A percentile compares a stretch with the other conserved stretches of the same genome.
These are phyloP conservation scores for Dinocampus coccinellae DNA, from an alignment of 2,888 invertebrate species.

Conservation along the genomic window DNA sequence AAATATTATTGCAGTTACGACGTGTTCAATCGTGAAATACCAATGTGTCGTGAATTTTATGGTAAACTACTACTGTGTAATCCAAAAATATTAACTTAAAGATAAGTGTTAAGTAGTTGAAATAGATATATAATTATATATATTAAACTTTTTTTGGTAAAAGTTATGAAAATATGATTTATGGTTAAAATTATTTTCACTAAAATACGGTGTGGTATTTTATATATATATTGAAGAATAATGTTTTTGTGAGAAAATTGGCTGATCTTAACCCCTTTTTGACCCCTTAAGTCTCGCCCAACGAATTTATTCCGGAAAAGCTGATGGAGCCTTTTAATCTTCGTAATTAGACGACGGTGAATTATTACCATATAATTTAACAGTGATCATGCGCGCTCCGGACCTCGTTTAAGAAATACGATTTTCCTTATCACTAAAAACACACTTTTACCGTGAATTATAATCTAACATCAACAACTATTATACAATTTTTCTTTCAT, in stretches of 20 bases:
- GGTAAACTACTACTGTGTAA: background rate
- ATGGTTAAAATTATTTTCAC: background rate
- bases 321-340: constrained; percentile 14
- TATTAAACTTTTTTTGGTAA: background rate
- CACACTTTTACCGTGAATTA: constrained; percentile 6
- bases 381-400: constrained; percentile 10
- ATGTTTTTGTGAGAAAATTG: background rate
- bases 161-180: background rate
- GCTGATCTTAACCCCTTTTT: constrained; percentile 7
- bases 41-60: constrained; percentile 10
- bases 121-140: background rate
- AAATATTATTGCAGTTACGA: constrained; percentile 22
- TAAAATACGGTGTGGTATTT: background rate
- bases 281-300: background rate
- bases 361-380: constrained; percentile 24
- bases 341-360: constrained; percentile 21
- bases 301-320: background rate
- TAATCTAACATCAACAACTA: constrained; percentile 11
- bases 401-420: constrained; percentile 12
- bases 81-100: background rate
- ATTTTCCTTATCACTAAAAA: constrained; percentile 13
- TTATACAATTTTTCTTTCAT: background rate
- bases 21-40: constrained; percentile 22
- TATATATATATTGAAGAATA: background rate
- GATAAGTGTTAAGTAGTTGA: background rate